Evolutionary conservation across 2,797 vertebrate species (phyloP), one percentile per base, ranked within the genome.

Genomic region (Brachyalestes nurse): DNA sequence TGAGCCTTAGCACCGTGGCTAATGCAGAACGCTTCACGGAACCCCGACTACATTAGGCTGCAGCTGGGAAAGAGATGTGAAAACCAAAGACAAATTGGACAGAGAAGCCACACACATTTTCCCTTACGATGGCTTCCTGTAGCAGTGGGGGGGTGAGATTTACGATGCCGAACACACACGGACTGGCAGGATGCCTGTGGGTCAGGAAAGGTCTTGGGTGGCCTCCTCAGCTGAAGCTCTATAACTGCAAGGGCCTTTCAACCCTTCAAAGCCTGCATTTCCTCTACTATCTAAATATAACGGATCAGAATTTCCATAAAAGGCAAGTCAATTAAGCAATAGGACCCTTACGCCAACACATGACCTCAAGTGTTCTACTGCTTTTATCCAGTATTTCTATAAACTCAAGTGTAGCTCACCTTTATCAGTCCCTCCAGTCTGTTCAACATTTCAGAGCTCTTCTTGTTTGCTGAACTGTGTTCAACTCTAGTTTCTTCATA

Each of bases 181-280:
- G 55, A 23, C 77, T 72, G 77, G 67, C 77, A 72, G 51, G 40
- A 45, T 6, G 58, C 75, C 69, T 64, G 69, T 38, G 19, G 67
- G 57, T 3, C 10, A 75, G 60, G 53, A 62, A 25, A 73, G 53
- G 53, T 38, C 49, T 16, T 67, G 62, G 69, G 38, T 73, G 81
- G 53, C 55, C 62, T 66, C 23, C 42, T 47, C 34, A 21, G 9
- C 25, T 7, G 51, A 16, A 61, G 67, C 58, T 53, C 6, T 23
- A 28, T 16, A 34, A 12, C 69, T 60, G 40, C 45, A 40, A 10
- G 23, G 1, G 14, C 0, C 42, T 42, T 45, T 61, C 28, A 51
- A 70, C 67, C 6, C 67, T 12, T n/a, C 19, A 47, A 16, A 47
- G 45, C 45, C 45, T 47, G 7, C 45, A 57, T 6, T n/a, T 6